Evolutionary conservation across 2,888 invertebrate species (phyloP).

Genomic region (Xylota sylvarum): DNA sequence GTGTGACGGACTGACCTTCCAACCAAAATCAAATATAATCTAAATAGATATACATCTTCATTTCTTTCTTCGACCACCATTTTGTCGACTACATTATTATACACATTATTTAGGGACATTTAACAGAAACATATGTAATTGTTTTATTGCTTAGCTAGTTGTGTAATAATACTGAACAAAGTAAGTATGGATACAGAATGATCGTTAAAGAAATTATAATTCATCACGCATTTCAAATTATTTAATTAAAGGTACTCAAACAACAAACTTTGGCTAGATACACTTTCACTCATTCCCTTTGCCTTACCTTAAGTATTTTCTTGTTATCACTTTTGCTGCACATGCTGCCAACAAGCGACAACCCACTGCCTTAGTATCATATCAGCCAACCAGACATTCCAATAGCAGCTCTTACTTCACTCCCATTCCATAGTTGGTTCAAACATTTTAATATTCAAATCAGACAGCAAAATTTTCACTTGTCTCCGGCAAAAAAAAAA

Average conservation of each 20-base stretch:
- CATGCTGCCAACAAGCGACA: conserved; percentile 29
- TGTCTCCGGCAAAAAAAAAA: conserved; percentile 49
- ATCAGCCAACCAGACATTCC: conserved; percentile 46
- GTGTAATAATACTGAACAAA: too few species aligned
- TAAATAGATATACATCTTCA: too few species aligned
- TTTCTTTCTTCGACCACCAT: too few species aligned
- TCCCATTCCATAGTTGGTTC: conserved; percentile 13
- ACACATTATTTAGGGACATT: too few species aligned
- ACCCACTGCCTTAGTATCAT: conserved; percentile 20
- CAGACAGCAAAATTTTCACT: conserved; percentile 69
- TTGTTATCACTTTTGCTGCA: conserved; percentile 21
- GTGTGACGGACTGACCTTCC: too few species aligned
- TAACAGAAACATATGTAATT: too few species aligned
- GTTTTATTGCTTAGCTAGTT: too few species aligned
- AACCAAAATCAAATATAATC: too few species aligned
- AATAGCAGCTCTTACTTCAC: conserved; percentile 41
- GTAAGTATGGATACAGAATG: too few species aligned
- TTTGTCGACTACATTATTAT: too few species aligned
- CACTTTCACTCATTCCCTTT: conserved; percentile 62
- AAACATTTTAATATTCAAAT: conserved; percentile 66
- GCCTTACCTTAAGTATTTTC: neutral
- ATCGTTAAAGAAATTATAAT: neutral
- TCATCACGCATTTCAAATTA: conserved; percentile 2
- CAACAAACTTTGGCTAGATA: conserved; percentile 22
- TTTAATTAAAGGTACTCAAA: conserved; percentile 27